Evolutionary conservation across 2,797 vertebrate species (phyloP).

Genomic region (Nannoperca obscura): DNA sequence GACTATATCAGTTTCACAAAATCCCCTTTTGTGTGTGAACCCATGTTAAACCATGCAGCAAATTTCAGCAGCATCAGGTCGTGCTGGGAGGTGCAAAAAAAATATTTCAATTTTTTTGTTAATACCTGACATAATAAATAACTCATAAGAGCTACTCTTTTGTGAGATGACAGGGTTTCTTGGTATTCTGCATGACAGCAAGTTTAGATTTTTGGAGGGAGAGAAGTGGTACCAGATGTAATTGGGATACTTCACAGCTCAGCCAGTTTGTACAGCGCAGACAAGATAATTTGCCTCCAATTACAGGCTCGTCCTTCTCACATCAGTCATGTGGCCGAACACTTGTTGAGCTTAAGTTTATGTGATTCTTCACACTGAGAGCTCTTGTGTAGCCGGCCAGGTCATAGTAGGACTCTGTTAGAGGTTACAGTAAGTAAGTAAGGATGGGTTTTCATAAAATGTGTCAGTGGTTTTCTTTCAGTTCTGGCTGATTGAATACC

Average conservation of each 20-base stretch:
- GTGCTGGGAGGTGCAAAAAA: conserved; percentile 48
- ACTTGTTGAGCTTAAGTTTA: conserved; percentile 58
- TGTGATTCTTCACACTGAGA: conserved; percentile 53
- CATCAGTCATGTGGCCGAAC: conserved; percentile 61
- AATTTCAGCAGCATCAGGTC: conserved; percentile 58
- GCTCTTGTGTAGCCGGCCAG: conserved; percentile 3
- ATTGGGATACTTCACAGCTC: conserved; percentile 65
- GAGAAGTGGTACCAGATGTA: conserved; percentile 80
- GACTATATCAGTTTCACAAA: conserved; percentile 61
- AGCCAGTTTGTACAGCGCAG: conserved; percentile 61
- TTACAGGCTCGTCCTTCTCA: conserved; percentile 72
- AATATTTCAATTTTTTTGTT: conserved; percentile 45
- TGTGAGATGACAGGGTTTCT: conserved; percentile 59
- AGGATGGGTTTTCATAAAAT: neutral
- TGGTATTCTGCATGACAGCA: conserved; percentile 70
- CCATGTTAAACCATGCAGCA: conserved; percentile 31
- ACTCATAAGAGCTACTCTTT: conserved; percentile 39
- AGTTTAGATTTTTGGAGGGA: conserved; percentile 67
- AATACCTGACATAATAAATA: conserved; percentile 56
- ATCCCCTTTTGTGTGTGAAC: conserved; percentile 20
- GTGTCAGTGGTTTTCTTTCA: neutral
- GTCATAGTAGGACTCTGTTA: conserved; percentile 21
- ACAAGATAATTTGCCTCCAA: conserved; percentile 79
- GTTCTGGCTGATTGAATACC: neutral
- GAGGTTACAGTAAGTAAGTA: conserved; percentile 1